Conservation (phyloP, 2,113 vertebrate species). For the Onychostruthus taczanowskii region DNA sequence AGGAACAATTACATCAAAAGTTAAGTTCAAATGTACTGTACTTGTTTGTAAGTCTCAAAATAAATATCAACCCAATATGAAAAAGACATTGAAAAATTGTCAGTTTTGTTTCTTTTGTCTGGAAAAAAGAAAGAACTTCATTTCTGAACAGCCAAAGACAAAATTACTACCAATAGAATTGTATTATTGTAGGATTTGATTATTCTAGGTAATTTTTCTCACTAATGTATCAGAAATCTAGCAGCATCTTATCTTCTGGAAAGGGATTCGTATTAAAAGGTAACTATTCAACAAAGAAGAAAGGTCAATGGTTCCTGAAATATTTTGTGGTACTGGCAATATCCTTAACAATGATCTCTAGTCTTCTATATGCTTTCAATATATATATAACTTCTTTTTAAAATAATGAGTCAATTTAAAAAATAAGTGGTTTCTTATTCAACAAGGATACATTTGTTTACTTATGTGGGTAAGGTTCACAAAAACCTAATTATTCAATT, state of each 20-base stretch:
- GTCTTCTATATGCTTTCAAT: not conserved
- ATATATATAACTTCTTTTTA: not conserved
- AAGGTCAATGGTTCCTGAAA: not conserved
- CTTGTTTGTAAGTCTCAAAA: slow-evolving; percentile 64
- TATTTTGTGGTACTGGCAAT: not conserved
- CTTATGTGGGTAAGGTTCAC: not conserved
- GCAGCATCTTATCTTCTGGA: not conserved
- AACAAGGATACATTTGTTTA: not conserved
- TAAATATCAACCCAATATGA: not conserved
- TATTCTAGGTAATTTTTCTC: not conserved
- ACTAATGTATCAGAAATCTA: not conserved
- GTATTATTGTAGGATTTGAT: not conserved
- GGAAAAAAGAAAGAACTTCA: not conserved
- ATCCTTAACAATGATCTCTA: not conserved
- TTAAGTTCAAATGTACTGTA: slow-evolving; percentile 73
- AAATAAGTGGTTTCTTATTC: not conserved
- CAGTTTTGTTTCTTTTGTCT: not conserved
- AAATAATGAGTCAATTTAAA: not conserved
- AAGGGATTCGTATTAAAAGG: not conserved
- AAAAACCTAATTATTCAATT: not conserved
- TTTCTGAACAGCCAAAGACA: not conserved
- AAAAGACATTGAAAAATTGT: not conserved
- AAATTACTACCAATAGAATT: not conserved
- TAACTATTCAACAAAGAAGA: not conserved
- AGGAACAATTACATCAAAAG: slow-evolving; percentile 78